Evolutionary conservation across 2,113 vertebrate species (phyloP).

Genomic region (Gadus chalcogrammus): DNA sequence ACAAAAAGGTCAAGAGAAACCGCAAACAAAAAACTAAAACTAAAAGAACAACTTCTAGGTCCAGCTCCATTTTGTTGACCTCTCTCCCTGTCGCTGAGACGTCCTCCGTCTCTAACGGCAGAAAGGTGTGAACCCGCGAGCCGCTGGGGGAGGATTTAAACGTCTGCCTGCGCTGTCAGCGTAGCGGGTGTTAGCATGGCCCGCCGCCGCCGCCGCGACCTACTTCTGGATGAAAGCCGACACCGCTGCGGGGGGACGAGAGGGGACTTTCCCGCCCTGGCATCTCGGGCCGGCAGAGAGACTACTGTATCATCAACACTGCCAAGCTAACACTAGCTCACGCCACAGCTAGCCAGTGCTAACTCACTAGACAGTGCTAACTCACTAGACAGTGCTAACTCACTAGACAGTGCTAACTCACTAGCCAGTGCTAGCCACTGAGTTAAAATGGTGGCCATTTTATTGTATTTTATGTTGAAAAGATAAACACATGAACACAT

Average conservation of each 20-base stretch:
- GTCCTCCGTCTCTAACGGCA: slow-evolving; percentile 35
- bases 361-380: too few relatives aligned
- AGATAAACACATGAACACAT: too few relatives aligned
- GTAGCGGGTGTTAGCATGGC: slow-evolving; percentile 20
- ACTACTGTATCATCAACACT: slow-evolving; percentile 64
- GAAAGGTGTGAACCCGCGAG: slow-evolving; percentile 21
- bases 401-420: too few relatives aligned
- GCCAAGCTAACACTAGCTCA: slow-evolving; percentile 32
- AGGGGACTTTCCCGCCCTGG: slow-evolving; percentile 62
- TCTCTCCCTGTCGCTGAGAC: neutral
- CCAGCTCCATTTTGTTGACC: too few relatives aligned
- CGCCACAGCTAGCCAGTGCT: slow-evolving; percentile 11
- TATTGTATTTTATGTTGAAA: too few relatives aligned
- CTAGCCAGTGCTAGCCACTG: too few relatives aligned
- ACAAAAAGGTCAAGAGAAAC: too few relatives aligned
- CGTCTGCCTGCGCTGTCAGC: slow-evolving; percentile 40
- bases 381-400: too few relatives aligned
- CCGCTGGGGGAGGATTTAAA: slow-evolving; percentile 40
- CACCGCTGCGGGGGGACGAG: slow-evolving; percentile 48
- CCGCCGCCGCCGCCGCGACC: slow-evolving; percentile 36
- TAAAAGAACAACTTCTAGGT: too few relatives aligned
- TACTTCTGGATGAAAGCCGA: slow-evolving; percentile 50
- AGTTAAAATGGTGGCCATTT: too few relatives aligned
- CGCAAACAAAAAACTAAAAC: too few relatives aligned
- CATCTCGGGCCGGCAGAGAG: slow-evolving; percentile 27